A percentile compares a stretch with the other conserved stretches of the same genome.
Evolutionary conservation across 1,140 invertebrate genomes (phyloP).

Genomic region (Muscidifurax raptorellus): DNA sequence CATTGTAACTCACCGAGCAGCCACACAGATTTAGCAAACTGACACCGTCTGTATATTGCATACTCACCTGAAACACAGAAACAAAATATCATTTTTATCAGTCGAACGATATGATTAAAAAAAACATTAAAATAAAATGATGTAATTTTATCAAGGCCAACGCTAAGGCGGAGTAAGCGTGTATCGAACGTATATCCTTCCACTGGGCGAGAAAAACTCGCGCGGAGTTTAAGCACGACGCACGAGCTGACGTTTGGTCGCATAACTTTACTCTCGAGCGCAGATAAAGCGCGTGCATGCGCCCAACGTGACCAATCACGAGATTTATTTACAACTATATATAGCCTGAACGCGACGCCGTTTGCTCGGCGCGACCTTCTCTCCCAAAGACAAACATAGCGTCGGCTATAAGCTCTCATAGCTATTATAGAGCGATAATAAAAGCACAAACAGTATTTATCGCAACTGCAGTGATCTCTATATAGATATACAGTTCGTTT

Average conservation of each 20-base stretch:
- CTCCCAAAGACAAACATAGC: not conserved
- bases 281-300: not conserved
- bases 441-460: too few species aligned
- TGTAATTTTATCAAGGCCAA: too few species aligned
- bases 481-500: too few species aligned
- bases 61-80: not conserved
- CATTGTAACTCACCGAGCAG: not conserved
- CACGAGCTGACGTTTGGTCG: slow-evolving; percentile 7
- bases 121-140: not conserved
- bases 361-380: not conserved
- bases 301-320: not conserved
- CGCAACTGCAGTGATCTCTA: too few species aligned
- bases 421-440: too few species aligned
- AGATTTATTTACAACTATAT: slow-evolving; percentile 1
- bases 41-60: not conserved
- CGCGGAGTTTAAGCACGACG: too few species aligned
- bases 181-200: too few species aligned
- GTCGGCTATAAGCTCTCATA: too few species aligned
- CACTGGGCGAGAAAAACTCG: too few species aligned
- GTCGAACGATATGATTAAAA: not conserved
- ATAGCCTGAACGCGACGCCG: too few species aligned
- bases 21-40: not conserved
- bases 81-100: not conserved
- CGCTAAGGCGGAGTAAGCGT: too few species aligned
- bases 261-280: slow-evolving; percentile 15